Base-by-base conservation (phyloP, 1,140 invertebrate genomes). In the Drosophila lacteicornis region DNA sequence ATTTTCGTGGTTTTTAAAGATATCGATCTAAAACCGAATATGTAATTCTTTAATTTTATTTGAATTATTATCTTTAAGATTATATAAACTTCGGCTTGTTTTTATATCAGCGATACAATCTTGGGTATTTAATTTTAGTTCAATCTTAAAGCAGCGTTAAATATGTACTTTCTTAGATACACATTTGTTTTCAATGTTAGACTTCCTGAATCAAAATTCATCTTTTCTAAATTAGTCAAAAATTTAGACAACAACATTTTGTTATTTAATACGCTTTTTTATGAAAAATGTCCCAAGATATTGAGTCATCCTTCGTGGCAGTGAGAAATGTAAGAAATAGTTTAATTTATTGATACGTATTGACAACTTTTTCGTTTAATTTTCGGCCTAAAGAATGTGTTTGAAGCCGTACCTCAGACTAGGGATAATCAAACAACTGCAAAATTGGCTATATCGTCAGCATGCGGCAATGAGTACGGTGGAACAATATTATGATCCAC, bases 401-500 rank as follows among this genome's bases (percentile, higher is more conserved):
- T 43, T 75, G 0, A 73, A 73, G 50, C 67, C 63, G 25, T 68
- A 50, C 1, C 25, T 55, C 19, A 53, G 55, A 13, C 13, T 80
- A 12, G 43, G 38, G 6, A 30, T 38, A 25, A 25, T 77, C 0
- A 84, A 59, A 4, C 73, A 66, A 9, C 40, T 75, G 27, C 56
- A 61, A 27, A 73, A 66, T 6, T 77, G 63, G 63, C 12, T 66
- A 5, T 30, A 36, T 19, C 53, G 61, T 3, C 66, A 15, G 3
- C 15, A 45, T 2, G 38, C 43, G 3, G 19, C 42, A 11, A 5
- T 71, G 50, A 36, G 45, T 51, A 70, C 47, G 13, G 67, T 27
- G 13, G 47, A 75, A 7, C 43, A 65, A 15, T 75, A 76, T 53
- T 55, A 65, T n/a, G 82, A 85, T 0, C 2, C 25, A 6, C 82